Percentiles rank a stretch among this genome's conserved stretches.
These are phyloP conservation scores for Chlorocebus sabaeus DNA, from an alignment of 2,113 vertebrate species.

Conservation along the genomic window DNA sequence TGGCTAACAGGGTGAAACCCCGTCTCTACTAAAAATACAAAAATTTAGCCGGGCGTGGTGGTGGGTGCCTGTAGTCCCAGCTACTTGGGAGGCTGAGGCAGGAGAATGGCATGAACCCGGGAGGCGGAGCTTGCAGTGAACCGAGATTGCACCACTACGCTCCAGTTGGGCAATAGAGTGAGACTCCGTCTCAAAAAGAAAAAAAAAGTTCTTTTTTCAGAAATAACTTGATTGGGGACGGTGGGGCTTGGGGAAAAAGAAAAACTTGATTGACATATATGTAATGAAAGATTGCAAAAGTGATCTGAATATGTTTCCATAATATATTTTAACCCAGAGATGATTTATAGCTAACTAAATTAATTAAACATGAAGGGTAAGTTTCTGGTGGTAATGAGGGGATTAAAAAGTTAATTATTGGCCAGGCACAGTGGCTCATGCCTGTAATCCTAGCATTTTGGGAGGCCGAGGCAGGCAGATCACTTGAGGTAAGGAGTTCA, in stretches of 20 bases:
- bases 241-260: neutral
- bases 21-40: too few species aligned
- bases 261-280: neutral
- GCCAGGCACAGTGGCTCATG: too few species aligned
- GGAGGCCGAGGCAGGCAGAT: too few species aligned
- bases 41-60: too few species aligned
- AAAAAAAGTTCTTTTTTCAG: neutral
- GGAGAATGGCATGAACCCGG: too few species aligned
- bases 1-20: too few species aligned
- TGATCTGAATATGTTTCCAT: slow-evolving; percentile 8
- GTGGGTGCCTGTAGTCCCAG: too few species aligned
- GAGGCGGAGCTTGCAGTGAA: neutral
- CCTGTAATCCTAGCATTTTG: too few species aligned
- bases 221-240: too few species aligned
- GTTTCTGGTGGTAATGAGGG: neutral
- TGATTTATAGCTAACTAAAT: slow-evolving; percentile 22
- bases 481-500: too few species aligned
- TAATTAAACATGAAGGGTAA: neutral
- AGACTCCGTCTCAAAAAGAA: neutral
- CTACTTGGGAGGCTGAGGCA: too few species aligned
- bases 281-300: neutral
- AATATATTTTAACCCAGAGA: slow-evolving; percentile 2
- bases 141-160: neutral
- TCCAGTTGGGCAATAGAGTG: neutral
- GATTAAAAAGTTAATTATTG: neutral